Evolutionary conservation across 2,113 vertebrate species (phyloP).

Genomic region (Spheniscus mendiculus): DNA sequence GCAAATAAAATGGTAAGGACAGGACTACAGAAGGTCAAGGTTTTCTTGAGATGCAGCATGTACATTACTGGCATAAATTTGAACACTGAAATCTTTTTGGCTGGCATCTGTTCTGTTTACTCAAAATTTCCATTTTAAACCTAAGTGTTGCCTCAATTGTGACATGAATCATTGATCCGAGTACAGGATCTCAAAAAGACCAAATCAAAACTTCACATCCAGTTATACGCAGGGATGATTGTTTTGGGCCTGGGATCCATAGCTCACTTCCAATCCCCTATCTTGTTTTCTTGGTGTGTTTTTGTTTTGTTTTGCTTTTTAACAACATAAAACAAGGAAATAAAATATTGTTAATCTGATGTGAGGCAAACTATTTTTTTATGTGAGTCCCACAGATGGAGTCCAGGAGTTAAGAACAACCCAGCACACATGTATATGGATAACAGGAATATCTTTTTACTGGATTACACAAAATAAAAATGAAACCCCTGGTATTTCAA

Average conservation of each 20-base stretch:
- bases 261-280: background rate
- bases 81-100: background rate
- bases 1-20: background rate
- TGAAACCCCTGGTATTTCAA: background rate
- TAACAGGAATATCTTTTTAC: background rate
- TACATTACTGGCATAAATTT: background rate
- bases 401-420: background rate
- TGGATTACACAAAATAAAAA: background rate
- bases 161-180: background rate
- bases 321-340: background rate
- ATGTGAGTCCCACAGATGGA: background rate
- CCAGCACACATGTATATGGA: background rate
- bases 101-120: background rate
- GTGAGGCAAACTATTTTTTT: no score
- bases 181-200: background rate
- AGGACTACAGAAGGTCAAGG: slow-evolving; percentile 14
- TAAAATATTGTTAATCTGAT: no score
- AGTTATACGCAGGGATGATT: background rate
- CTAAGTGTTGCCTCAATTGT: background rate
- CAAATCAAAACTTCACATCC: background rate
- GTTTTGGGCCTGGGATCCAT: background rate
- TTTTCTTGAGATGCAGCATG: background rate
- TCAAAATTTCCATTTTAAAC: slow-evolving; percentile 16
- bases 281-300: background rate
- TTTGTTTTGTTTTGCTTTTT: background rate